Conservation (phyloP, 1,140 invertebrate species). For the Pantala flavescens region DNA sequence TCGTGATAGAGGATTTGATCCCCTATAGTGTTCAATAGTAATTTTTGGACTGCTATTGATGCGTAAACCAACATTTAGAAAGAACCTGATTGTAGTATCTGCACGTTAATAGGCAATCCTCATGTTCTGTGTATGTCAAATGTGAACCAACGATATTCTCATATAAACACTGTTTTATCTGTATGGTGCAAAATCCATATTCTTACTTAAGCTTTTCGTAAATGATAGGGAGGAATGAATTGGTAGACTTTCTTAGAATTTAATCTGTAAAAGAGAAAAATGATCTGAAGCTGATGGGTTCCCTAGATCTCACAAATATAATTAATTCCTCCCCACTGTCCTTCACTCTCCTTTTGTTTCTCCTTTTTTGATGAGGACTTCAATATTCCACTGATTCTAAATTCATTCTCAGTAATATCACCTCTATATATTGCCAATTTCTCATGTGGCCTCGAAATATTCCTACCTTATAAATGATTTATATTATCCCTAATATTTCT, state of each 20-base stretch:
- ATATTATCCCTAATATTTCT: too few species aligned
- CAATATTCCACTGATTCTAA: neutral
- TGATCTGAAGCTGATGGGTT: neutral
- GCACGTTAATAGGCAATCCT: neutral
- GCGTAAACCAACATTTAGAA: neutral
- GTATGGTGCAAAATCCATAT: conserved; percentile 6
- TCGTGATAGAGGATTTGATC: neutral
- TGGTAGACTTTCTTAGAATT: neutral
- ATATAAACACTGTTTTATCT: neutral
- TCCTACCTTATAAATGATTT: too few species aligned
- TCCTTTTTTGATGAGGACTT: neutral
- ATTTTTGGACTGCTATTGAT: neutral
- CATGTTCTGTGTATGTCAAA: neutral
- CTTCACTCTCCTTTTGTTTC: neutral
- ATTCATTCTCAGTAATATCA: too few species aligned
- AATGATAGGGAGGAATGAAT: neutral
- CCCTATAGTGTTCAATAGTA: neutral
- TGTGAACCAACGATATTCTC: neutral
- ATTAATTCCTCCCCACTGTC: neutral
- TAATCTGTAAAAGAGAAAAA: neutral
- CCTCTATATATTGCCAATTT: too few species aligned
- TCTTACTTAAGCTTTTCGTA: neutral
- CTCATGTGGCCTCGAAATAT: too few species aligned
- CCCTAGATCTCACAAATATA: neutral
- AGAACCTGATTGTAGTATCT: neutral